phyloP scores from a whole-genome alignment of 2,888 invertebrate species.

The Halocaridina rubra region DNA sequence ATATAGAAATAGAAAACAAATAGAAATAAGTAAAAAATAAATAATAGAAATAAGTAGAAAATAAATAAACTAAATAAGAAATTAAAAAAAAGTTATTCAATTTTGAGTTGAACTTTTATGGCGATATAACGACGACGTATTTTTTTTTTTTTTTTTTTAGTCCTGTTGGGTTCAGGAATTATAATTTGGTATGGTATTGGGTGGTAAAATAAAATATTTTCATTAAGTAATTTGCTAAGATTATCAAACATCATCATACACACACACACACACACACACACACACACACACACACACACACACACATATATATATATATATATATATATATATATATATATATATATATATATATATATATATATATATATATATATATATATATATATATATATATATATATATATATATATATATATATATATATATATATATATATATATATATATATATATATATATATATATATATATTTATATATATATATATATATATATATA shows the following conservation, averaged over 20 bases:
- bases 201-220: too few species aligned
- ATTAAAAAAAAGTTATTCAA: too few species aligned
- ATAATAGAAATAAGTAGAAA: too few species aligned
- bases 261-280: not conserved
- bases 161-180: not conserved
- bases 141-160: not conserved
- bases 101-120: not conserved
- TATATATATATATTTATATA: not conserved
- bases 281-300: not conserved
- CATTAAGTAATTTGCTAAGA: too few species aligned
- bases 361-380: not conserved
- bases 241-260: not conserved
- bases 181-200: too few species aligned
- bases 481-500: not conserved
- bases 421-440: not conserved
- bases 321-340: not conserved
- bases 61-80: too few species aligned
- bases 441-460: not conserved
- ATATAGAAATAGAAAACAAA: too few species aligned
- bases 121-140: not conserved
- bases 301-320: not conserved
- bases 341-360: not conserved
- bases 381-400: not conserved
- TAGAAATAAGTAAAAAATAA: too few species aligned
- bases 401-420: not conserved